A percentile compares a stretch with the other conserved stretches of the same genome.
phyloP scores from a whole-genome alignment of 2,888 invertebrate species.

The Macropis europaea region DNA sequence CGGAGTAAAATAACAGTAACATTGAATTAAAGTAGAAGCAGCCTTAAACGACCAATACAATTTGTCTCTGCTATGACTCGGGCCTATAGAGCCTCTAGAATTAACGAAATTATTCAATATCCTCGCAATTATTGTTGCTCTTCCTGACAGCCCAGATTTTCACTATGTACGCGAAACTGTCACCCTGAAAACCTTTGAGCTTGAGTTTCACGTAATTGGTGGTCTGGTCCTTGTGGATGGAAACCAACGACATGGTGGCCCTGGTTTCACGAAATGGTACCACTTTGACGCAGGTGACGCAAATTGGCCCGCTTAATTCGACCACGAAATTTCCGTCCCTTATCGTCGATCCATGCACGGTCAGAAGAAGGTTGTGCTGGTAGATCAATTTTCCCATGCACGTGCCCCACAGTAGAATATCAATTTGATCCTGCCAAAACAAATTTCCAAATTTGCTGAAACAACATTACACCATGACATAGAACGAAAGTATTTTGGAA shows the following conservation, averaged over 20 bases:
- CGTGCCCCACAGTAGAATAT: conserved; percentile 45
- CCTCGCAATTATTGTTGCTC: conserved; percentile 17
- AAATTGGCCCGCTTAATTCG: conserved; percentile 76
- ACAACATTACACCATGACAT: no score
- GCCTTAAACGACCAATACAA: no score
- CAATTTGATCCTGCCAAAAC: conserved; percentile 15
- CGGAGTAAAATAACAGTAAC: no score
- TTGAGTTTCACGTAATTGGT: conserved; percentile 78
- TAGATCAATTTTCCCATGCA: conserved; percentile 61
- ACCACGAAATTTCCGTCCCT: conserved; percentile 71
- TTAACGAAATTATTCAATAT: neutral
- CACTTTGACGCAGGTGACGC: conserved; percentile 79
- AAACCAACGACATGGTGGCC: conserved; percentile 74
- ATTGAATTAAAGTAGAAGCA: no score
- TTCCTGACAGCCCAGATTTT: conserved; percentile 77
- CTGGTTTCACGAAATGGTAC: conserved; percentile 73
- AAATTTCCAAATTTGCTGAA: neutral
- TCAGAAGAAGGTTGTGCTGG: conserved; percentile 64
- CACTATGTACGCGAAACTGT: conserved; percentile 80
- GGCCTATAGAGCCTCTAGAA: no score
- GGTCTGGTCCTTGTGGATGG: conserved; percentile 73
- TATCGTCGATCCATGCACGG: conserved; percentile 48
- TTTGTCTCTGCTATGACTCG: no score
- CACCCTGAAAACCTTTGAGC: conserved; percentile 78
- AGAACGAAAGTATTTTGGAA: no score